phyloP scores from a whole-genome alignment of 2,888 invertebrate species.

The Cataglyphis altisquamis region DNA sequence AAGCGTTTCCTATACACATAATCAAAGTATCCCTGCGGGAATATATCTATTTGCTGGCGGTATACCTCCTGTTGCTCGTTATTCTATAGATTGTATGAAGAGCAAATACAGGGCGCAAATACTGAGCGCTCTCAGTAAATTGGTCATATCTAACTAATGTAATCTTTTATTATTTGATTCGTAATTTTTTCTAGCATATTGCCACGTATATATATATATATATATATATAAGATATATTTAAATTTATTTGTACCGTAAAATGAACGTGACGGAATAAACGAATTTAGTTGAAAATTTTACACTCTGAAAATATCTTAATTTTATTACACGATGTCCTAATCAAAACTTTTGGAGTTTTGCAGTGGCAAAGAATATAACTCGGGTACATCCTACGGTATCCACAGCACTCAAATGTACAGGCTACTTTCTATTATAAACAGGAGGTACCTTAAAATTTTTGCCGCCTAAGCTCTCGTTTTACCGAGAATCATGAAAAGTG shows the following conservation, averaged over 20 bases:
- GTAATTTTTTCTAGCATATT: not conserved
- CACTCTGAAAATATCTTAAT: not conserved
- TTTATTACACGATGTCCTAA: not conserved
- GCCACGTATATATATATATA: not conserved
- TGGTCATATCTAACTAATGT: not conserved
- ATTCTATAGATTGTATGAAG: conserved; percentile 50
- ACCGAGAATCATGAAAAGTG: conserved; percentile 30
- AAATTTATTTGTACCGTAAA: not conserved
- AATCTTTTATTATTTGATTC: not conserved
- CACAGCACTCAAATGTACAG: not conserved
- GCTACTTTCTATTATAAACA: not conserved
- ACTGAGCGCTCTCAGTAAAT: conserved; percentile 23
- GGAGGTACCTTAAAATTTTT: conserved; percentile 14
- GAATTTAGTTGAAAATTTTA: not conserved
- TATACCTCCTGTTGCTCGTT: conserved; percentile 48
- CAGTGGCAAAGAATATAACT: not conserved
- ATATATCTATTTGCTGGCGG: conserved; percentile 36
- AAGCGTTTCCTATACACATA: conserved; percentile 31
- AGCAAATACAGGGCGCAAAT: conserved; percentile 19
- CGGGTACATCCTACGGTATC: not conserved
- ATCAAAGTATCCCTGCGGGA: conserved; percentile 2
- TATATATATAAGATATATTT: not conserved
- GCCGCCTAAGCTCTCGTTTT: conserved; percentile 28
- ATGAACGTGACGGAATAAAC: not conserved
- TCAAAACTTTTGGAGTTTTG: conserved; percentile 4